Conservation (phyloP, 2,113 vertebrate genomes). For the Cervus canadensis region DNA sequence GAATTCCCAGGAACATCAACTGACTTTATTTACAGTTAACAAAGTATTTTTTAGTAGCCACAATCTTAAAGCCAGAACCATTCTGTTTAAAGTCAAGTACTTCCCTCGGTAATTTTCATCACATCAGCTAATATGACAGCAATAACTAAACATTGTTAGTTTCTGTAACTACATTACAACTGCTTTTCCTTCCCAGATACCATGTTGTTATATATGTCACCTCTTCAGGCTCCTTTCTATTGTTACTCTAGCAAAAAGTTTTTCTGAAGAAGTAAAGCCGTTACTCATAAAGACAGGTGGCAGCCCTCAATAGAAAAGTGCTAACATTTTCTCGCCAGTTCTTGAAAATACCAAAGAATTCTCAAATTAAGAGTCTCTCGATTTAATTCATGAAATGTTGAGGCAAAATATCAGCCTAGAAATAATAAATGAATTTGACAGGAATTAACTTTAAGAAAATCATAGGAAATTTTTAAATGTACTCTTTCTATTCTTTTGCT, state of each 20-base stretch:
- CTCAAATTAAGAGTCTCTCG: constrained; percentile 13
- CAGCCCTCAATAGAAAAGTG: neutral
- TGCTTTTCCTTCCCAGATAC: neutral
- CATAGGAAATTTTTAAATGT: constrained; percentile 67
- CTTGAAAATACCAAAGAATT: constrained; percentile 56
- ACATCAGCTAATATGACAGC: neutral
- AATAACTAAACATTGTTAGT: neutral
- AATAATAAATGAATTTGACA: constrained; percentile 62
- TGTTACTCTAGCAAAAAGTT: neutral
- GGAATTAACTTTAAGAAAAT: constrained; percentile 47
- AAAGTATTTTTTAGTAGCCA: constrained; percentile 38
- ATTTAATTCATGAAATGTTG: constrained; percentile 56
- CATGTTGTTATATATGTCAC: neutral
- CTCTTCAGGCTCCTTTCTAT: neutral
- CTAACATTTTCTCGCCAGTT: constrained; percentile 1
- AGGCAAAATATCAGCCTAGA: constrained; percentile 13
- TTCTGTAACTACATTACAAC: neutral
- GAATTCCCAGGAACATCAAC: neutral
- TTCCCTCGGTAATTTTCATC: neutral
- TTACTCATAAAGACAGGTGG: constrained; percentile 20
- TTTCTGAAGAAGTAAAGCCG: constrained; percentile 36
- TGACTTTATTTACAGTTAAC: constrained; percentile 25
- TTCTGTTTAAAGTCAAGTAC: neutral
- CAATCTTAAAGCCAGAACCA: neutral
- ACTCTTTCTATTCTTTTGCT: constrained; percentile 64